Base-by-base conservation (phyloP, 2,797 vertebrate species). In the Spinibarbus caldwelli region DNA sequence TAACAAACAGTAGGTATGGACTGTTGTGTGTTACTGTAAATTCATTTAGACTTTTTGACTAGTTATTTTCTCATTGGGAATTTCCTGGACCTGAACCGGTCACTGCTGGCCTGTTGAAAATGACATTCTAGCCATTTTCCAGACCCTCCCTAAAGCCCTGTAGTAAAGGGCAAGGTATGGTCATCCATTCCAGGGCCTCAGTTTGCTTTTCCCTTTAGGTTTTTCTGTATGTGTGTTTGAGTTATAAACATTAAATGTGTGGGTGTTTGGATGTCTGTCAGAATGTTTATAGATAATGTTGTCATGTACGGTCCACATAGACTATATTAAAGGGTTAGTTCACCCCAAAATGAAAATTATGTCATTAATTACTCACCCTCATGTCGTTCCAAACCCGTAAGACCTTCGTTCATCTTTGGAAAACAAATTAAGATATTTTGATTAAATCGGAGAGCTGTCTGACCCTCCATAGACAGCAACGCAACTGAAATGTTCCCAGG, bases 31-130 rank as follows among this genome's bases (percentile, higher is more conserved):
- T 71, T 49, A 83, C 38, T 84, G 67, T 87, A 75, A 82, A 31
- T 34, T 36, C 54, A 59, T 77, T 80, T 45, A 85, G 72, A 54
- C 41, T 67, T 17, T 43, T 54, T 85, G 84, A 75, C 80, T 85
- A 85, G 91, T 91, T 91, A 91, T 92, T 85, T 85, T 86, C 87
- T 90, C 85, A 79, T 80, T 52, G 72, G 75, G 91, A 77, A 89
- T 89, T 84, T 89, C 84, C 71, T 92, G 89, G 90, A 91, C 82
- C 31, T 29, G 59, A 14, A 88, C 89, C 91, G 92, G 71, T 54
- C 78, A 23, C 72, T 67, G 52, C 73, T 45, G 41, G 57, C 17
- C 71, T 88, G 87, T 89, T 91, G 88, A 93, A 92, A 89, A 86
- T 87, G 49, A 85, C 80, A 7, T n/a, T n/a, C 86, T 93, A 91